phyloP scores from a whole-genome alignment of 2,113 vertebrate genomes.

The Ammodytes marinus region DNA sequence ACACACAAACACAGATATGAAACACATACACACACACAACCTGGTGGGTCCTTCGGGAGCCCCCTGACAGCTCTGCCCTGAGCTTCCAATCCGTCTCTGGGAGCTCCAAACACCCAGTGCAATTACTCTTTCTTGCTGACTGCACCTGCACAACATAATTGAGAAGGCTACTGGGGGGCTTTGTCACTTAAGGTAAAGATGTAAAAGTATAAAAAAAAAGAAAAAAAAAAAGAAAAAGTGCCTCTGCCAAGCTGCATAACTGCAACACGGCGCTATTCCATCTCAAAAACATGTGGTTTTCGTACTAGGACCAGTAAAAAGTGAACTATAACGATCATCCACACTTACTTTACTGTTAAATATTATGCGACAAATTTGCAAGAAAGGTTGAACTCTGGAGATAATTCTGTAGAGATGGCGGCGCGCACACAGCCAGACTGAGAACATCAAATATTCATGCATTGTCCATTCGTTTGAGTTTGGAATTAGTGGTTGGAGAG shows the following conservation, averaged over 20 bases:
- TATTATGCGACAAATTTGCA: conserved; percentile 23
- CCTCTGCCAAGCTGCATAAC: conserved; percentile 60
- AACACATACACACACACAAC: conserved; percentile 28
- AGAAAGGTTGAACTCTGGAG: conserved; percentile 16
- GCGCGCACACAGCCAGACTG: neutral
- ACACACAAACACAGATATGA: neutral
- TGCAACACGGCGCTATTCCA: conserved; percentile 52
- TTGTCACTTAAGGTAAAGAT: conserved; percentile 82
- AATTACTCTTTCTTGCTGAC: conserved; percentile 86
- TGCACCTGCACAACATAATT: conserved; percentile 84
- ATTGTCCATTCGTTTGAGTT: conserved; percentile 23
- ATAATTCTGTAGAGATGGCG: conserved; percentile 4
- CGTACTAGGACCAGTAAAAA: neutral
- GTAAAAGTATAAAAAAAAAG: conserved; percentile 42
- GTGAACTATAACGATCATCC: conserved; percentile 2
- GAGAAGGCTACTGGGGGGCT: conserved; percentile 77
- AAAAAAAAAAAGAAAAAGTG: conserved; percentile 34
- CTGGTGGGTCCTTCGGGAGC: conserved; percentile 66
- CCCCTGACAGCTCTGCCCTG: conserved; percentile 80
- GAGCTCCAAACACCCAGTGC: conserved; percentile 81
- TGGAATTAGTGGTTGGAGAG: conserved; percentile 40
- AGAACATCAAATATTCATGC: conserved; percentile 67
- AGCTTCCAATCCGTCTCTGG: conserved; percentile 78
- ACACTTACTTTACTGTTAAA: conserved; percentile 25
- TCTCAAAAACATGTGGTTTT: conserved; percentile 25